A percentile compares a stretch with the other conserved stretches of the same genome.
Evolutionary conservation across 2,113 vertebrate species (phyloP).

Genomic region (Ceyx cyanopectus): DNA sequence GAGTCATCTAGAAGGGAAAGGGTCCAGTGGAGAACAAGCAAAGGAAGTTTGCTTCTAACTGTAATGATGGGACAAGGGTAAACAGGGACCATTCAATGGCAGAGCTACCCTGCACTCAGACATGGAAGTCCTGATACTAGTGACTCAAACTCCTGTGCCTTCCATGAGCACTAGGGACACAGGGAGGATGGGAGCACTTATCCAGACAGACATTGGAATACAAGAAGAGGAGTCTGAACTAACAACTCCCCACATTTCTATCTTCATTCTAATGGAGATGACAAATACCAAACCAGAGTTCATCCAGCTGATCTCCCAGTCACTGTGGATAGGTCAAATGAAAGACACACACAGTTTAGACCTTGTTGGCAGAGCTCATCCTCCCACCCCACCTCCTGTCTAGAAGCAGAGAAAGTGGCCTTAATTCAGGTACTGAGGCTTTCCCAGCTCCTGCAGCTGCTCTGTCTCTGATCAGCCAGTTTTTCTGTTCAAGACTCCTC

Average conservation of each 20-base stretch:
- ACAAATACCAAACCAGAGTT: slow-evolving; percentile 1
- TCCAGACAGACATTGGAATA: neutral
- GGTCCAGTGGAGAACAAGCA: slow-evolving; percentile 1
- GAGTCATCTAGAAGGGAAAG: neutral
- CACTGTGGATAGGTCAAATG: neutral
- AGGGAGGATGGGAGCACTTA: neutral
- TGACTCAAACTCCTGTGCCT: neutral
- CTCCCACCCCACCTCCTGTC: neutral
- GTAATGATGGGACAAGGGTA: neutral
- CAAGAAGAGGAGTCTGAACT: slow-evolving; percentile 66
- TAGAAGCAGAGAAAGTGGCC: neutral
- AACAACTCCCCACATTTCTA: slow-evolving; percentile 7
- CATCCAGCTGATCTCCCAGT: neutral
- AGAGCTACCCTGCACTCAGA: slow-evolving; percentile 10
- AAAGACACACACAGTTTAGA: neutral
- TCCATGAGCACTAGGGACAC: neutral
- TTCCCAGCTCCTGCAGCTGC: slow-evolving; percentile 39
- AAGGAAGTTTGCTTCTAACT: neutral
- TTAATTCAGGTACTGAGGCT: neutral
- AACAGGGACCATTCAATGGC: slow-evolving; percentile 1
- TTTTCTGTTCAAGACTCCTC: slow-evolving; percentile 69
- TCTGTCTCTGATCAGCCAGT: neutral
- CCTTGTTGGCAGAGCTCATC: slow-evolving; percentile 9
- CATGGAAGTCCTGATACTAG: slow-evolving; percentile 6
- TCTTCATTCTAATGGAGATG: slow-evolving; percentile 16